phyloP scores from a whole-genome alignment of 2,113 vertebrate species.

The Daphoenositta chrysoptera region DNA sequence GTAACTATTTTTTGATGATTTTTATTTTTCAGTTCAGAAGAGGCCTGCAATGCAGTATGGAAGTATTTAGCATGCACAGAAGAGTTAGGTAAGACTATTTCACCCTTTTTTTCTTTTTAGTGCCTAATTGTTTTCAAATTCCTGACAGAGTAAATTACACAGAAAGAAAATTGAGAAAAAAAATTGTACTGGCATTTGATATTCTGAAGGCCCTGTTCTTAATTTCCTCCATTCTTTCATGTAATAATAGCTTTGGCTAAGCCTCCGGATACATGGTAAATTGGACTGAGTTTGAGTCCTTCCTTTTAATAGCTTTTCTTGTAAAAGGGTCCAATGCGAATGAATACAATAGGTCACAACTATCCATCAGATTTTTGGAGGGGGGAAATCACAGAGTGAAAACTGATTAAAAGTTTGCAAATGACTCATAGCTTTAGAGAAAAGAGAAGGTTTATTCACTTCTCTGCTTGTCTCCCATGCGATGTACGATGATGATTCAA shows the following conservation, averaged over 20 bases:
- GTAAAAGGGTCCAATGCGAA: slow-evolving; percentile 50
- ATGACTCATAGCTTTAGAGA: background rate
- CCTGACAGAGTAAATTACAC: slow-evolving; percentile 71
- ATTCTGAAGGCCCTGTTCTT: slow-evolving; percentile 70
- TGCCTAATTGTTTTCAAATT: slow-evolving; percentile 67
- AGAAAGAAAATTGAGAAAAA: slow-evolving; percentile 52
- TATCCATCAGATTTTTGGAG: slow-evolving; percentile 1
- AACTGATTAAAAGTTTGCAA: slow-evolving; percentile 5
- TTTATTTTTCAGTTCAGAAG: background rate
- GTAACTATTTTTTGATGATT: background rate
- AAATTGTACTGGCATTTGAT: slow-evolving; percentile 54
- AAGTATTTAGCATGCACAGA: slow-evolving; percentile 40
- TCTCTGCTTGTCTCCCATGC: background rate
- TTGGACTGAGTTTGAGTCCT: slow-evolving; percentile 54
- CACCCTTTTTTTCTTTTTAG: background rate
- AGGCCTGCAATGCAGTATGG: background rate
- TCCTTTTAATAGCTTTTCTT: slow-evolving; percentile 66
- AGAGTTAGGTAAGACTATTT: slow-evolving; percentile 41
- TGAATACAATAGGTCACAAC: slow-evolving; percentile 49
- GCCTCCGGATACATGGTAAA: slow-evolving; percentile 67
- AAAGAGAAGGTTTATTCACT: background rate
- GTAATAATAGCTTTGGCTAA: slow-evolving; percentile 70
- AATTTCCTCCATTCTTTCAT: slow-evolving; percentile 74
- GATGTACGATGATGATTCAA: background rate
- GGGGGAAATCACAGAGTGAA: background rate